These are phyloP conservation scores for Pseudomyrmex pallidus DNA, from an alignment of 1,140 invertebrate species.

Conservation along the genomic window DNA sequence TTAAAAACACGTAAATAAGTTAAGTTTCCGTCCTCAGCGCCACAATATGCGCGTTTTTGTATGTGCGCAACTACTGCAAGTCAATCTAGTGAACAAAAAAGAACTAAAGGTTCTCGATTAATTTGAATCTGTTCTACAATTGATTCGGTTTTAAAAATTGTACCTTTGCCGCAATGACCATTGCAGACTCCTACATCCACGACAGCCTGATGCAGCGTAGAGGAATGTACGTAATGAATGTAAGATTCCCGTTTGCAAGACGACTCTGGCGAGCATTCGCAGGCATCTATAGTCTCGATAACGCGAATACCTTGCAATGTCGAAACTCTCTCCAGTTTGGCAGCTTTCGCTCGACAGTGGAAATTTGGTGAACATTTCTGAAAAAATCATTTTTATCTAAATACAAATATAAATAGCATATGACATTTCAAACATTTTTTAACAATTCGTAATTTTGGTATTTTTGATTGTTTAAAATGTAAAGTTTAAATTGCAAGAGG, in stretches of 20 bases:
- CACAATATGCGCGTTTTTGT: no score
- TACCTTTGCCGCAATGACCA: conserved; percentile 82
- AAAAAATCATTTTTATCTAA: neutral
- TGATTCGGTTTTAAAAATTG: neutral
- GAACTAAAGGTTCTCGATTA: neutral
- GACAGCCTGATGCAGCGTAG: conserved; percentile 84
- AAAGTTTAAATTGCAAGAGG: no score
- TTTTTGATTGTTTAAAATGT: no score
- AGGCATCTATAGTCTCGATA: conserved; percentile 83
- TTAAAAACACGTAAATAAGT: conserved; percentile 41
- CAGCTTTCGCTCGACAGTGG: conserved; percentile 79
- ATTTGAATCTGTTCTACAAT: neutral
- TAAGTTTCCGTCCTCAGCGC: neutral
- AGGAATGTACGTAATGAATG: conserved; percentile 82
- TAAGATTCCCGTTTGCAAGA: conserved; percentile 81
- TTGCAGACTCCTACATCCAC: conserved; percentile 85
- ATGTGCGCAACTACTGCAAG: no score
- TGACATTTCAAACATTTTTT: no score
- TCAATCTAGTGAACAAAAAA: neutral
- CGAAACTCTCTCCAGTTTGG: conserved; percentile 83
- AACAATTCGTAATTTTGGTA: no score
- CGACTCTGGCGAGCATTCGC: conserved; percentile 81
- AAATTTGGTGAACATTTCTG: conserved; percentile 81
- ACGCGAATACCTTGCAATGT: conserved; percentile 83
- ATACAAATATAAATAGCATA: no score